A percentile compares a stretch with the other conserved stretches of the same genome.
phyloP scores from a whole-genome alignment of 2,113 vertebrate species.

The Bubo blakistoni region DNA sequence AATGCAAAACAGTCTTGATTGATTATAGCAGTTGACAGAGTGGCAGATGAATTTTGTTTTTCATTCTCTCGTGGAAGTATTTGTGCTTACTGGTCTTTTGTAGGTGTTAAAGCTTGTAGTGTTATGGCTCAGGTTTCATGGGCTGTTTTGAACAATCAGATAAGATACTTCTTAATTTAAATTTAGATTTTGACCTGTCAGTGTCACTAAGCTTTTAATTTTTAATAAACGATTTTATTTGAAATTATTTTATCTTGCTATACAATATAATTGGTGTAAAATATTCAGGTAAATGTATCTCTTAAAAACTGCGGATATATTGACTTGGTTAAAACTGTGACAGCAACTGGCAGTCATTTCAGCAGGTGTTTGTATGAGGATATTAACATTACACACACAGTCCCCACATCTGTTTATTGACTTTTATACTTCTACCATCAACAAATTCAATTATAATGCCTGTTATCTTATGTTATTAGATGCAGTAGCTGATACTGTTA shows the following conservation, averaged over 20 bases:
- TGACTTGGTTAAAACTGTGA: background rate
- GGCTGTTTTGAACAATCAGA: background rate
- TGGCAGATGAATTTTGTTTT: background rate
- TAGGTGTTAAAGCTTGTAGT: background rate
- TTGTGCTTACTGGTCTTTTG: background rate
- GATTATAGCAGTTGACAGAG: background rate
- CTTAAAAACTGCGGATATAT: background rate
- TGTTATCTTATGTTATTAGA: background rate
- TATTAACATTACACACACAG: background rate
- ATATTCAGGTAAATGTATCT: background rate
- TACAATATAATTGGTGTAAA: background rate
- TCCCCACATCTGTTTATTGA: background rate
- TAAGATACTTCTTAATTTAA: background rate
- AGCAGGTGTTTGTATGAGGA: background rate
- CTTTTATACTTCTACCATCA: background rate
- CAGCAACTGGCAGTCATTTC: conserved; percentile 16
- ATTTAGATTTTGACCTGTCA: background rate
- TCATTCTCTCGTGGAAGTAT: background rate
- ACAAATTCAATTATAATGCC: background rate
- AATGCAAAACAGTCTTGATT: background rate
- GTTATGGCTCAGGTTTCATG: background rate
- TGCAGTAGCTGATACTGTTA: background rate
- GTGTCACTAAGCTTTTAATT: background rate
- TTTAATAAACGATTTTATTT: background rate
- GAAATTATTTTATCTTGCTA: background rate